Base-by-base conservation (phyloP, 2,797 vertebrate genomes). In the Bovichtus diacanthus region DNA sequence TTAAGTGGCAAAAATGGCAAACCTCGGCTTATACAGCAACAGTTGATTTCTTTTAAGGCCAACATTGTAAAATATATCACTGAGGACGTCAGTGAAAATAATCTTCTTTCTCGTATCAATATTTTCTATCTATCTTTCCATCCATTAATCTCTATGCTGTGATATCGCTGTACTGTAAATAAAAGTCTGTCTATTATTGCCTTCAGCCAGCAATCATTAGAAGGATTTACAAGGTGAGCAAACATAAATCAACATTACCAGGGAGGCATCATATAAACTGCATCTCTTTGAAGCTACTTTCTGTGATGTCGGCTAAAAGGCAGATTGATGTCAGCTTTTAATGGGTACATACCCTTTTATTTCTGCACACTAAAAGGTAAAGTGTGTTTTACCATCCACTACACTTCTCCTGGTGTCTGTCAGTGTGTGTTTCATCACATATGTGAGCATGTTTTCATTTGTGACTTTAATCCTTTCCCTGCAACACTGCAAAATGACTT, bases 251-350 rank as follows among this genome's bases (percentile, higher is more conserved):
- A 77, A 25, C 34, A n/a, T 58, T 56, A 18, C 6, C 13, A 10
- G 31, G 31, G 51, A 70, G 62, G 27, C 23, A 23, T 62, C 39
- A 8, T 19, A 39, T 29, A 49, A 61, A 27, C 47, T 55, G 36
- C 49, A 7, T 44, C 43, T 36, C 46, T 59, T 67, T 78, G 49
- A 74, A 74, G 50, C 43, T 51, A 1, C 31, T 55, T n/a, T n/a
- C 41, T 4, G 9, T 59, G 73, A 80, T 58, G 64, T 66, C 59
- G 19, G 62, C 59, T 72, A 16, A 81, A 65, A 64, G 55, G 50
- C 50, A 76, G 71, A 62, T 76, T 74, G 62, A 66, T 81, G 67
- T 55, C 31, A 19, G 68, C 34, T 13, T 69, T 61, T 31, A 65
- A 66, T 50, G 38, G 7, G 23, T 27, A 39, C 18, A 58, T 2